Conservation (phyloP, 2,113 vertebrate species). For the Sarotherodon lohbergeri region DNA sequence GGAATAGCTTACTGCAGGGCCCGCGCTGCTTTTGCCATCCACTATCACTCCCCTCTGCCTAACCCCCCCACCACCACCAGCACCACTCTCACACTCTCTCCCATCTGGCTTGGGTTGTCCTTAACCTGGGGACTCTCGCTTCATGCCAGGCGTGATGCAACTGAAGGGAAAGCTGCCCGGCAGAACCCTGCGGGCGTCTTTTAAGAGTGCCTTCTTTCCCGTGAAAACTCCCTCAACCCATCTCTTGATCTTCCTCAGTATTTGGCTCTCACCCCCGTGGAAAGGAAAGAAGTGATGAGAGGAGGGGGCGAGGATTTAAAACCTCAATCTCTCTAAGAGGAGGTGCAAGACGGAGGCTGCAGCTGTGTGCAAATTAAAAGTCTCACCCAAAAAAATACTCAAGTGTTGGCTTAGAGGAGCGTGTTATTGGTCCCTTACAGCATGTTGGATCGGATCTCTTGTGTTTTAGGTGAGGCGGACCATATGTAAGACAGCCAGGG, state of each 20-base stretch:
- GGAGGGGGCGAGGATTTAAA: conserved; percentile 24
- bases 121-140: conserved; percentile 57
- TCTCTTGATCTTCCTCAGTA: conserved; percentile 42
- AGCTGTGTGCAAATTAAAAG: conserved; percentile 5
- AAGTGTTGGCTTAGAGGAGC: background rate
- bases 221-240: conserved; percentile 12
- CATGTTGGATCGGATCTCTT: background rate
- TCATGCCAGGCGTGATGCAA: conserved; percentile 72
- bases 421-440: background rate
- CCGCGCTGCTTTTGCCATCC: conserved; percentile 8
- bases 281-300: conserved; percentile 3
- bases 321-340: conserved; percentile 13
- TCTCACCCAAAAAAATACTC: background rate
- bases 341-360: background rate
- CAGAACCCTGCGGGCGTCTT: conserved; percentile 51
- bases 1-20: conserved; percentile 44
- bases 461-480: background rate
- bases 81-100: conserved; percentile 15
- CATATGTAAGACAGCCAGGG: background rate
- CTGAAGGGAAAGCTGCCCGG: conserved; percentile 60
- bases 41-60: conserved; percentile 17
- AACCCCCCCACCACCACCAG: background rate
- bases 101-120: conserved; percentile 56
- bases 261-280: conserved; percentile 20
- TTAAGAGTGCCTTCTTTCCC: conserved; percentile 36